These are phyloP conservation scores for Cephus cinctus DNA, from an alignment of 1,140 invertebrate species.

Conservation along the genomic window DNA sequence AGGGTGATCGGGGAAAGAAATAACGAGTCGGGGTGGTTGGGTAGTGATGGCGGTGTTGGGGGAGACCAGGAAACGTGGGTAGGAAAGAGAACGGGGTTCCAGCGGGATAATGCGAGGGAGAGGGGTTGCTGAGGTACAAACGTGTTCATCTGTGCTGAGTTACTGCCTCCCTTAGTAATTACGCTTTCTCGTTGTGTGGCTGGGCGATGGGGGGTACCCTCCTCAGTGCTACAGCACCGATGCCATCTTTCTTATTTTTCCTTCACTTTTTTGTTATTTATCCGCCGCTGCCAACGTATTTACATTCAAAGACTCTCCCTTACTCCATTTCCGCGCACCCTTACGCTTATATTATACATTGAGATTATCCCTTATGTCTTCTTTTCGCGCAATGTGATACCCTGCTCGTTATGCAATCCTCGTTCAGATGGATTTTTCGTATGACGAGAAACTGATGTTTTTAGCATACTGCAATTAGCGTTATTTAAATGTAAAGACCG, in stretches of 20 bases:
- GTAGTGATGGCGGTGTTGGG: slow-evolving; percentile 7
- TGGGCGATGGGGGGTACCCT: not conserved
- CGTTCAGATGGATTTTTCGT: too few relatives aligned
- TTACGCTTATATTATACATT: not conserved
- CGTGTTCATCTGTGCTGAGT: slow-evolving; percentile 32
- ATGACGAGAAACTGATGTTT: too few relatives aligned
- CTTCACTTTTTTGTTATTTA: not conserved
- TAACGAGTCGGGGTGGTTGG: slow-evolving; percentile 14
- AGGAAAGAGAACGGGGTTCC: slow-evolving; percentile 1
- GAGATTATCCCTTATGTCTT: not conserved
- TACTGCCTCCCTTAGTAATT: slow-evolving; percentile 32
- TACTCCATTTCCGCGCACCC: not conserved
- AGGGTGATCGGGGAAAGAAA: slow-evolving; percentile 19
- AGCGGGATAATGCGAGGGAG: not conserved
- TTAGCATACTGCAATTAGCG: too few relatives aligned
- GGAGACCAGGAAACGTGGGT: slow-evolving; percentile 4
- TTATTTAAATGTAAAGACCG: too few relatives aligned
- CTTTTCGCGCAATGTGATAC: not conserved
- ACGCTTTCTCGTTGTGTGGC: slow-evolving; percentile 22
- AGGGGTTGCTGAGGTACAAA: too few relatives aligned
- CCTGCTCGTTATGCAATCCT: too few relatives aligned
- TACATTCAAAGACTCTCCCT: not conserved
- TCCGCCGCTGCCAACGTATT: not conserved
- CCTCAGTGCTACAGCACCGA: not conserved
- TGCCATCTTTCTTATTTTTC: not conserved